A percentile compares a stretch with the other conserved stretches of the same genome.
These are phyloP conservation scores for Noctua comes DNA, from an alignment of 2,888 invertebrate genomes.

Conservation along the genomic window DNA sequence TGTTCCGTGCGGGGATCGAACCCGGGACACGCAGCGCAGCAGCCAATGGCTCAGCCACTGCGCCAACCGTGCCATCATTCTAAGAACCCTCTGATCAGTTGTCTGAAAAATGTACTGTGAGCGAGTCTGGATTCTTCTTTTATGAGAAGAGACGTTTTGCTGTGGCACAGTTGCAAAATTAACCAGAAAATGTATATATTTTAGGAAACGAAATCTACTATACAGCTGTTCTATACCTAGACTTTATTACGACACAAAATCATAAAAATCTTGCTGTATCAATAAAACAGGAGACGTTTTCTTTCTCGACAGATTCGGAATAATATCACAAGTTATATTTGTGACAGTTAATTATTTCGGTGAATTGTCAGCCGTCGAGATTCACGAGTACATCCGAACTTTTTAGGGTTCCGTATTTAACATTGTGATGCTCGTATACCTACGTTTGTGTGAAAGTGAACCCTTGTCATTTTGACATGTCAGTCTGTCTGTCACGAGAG, in stretches of 20 bases:
- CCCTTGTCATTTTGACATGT: slow-evolving; percentile 52
- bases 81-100: no score
- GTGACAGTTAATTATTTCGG: slow-evolving; percentile 49
- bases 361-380: slow-evolving; percentile 45
- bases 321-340: slow-evolving; percentile 9
- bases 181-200: no score
- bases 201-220: no score
- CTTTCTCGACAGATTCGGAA: slow-evolving; percentile 7
- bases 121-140: no score
- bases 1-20: no score
- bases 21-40: no score
- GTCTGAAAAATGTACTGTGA: no score
- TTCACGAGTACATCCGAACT: slow-evolving; percentile 16
- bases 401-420: slow-evolving; percentile 11
- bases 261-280: not conserved
- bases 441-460: slow-evolving; percentile 41
- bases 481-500: slow-evolving; percentile 47
- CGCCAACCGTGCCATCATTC: no score
- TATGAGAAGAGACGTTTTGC: no score
- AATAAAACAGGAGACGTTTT: not conserved
- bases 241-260: not conserved
- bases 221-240: not conserved
- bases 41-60: no score
- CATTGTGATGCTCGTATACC: not conserved
- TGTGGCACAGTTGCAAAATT: no score